phyloP scores from a whole-genome alignment of 2,113 vertebrate genomes.

The Tringa solitaria region DNA sequence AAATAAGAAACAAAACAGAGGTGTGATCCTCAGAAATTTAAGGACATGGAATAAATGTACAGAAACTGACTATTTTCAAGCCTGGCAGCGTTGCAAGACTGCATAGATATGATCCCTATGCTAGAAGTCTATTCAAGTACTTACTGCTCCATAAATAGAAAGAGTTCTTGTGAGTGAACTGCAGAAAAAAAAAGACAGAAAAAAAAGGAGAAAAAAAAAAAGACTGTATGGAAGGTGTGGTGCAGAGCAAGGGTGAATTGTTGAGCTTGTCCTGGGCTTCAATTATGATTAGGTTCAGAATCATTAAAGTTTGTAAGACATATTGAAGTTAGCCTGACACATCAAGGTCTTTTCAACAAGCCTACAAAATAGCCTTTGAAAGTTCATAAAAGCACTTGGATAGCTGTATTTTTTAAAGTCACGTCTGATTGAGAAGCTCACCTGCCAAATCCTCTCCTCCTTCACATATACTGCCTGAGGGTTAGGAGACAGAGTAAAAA shows the following conservation, averaged over 20 bases:
- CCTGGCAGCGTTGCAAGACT: background rate
- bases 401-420: background rate
- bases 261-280: background rate
- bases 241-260: background rate
- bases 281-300: background rate
- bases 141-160: slow-evolving; percentile 27
- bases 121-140: background rate
- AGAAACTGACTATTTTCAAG: background rate
- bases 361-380: background rate
- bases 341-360: background rate
- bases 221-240: background rate
- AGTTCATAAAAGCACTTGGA: slow-evolving; percentile 20
- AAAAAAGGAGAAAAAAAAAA: background rate
- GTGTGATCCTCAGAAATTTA: background rate
- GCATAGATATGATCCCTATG: background rate
- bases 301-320: background rate
- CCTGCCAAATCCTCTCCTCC: slow-evolving; percentile 19
- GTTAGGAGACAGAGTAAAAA: background rate
- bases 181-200: background rate
- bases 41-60: background rate
- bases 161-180: background rate
- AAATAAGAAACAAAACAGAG: background rate
- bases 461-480: background rate
- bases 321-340: background rate
- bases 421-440: background rate